Conservation (phyloP, 2,888 invertebrate genomes). For the Himalopsyche tibetana region DNA sequence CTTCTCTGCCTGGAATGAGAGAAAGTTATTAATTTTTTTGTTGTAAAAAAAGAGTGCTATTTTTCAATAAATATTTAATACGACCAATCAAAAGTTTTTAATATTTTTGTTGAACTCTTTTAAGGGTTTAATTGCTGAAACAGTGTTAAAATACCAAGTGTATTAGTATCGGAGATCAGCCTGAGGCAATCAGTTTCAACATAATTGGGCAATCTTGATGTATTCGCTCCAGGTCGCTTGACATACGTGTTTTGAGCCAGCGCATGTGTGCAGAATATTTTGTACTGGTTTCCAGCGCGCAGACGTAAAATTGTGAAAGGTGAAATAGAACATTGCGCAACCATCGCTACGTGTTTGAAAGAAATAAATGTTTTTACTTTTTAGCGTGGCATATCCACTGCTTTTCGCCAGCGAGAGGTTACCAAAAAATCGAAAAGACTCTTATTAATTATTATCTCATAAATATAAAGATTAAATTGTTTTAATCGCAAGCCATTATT, state of each 20-base stretch:
- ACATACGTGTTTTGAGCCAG: constrained; percentile 16
- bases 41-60: no score
- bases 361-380: constrained; percentile 20
- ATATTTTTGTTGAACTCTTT: no score
- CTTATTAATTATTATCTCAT: not conserved
- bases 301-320: constrained; percentile 22
- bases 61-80: no score
- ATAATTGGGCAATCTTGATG: constrained; percentile 22
- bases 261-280: constrained; percentile 31
- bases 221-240: constrained; percentile 27
- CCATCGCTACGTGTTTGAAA: not conserved
- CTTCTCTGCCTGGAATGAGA: no score
- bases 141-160: constrained; percentile 12
- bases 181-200: not conserved
- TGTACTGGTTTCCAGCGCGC: constrained; percentile 19
- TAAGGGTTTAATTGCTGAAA: no score
- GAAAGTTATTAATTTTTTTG: no score
- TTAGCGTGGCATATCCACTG: constrained; percentile 16
- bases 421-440: constrained; percentile 16
- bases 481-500: constrained; percentile 17
- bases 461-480: constrained; percentile 8
- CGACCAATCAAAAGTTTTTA: no score
- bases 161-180: not conserved
- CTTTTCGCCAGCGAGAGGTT: constrained; percentile 9
- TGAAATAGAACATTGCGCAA: constrained; percentile 9